Conservation (phyloP, 2,113 vertebrate genomes). For the Peucedramus taeniatus region DNA sequence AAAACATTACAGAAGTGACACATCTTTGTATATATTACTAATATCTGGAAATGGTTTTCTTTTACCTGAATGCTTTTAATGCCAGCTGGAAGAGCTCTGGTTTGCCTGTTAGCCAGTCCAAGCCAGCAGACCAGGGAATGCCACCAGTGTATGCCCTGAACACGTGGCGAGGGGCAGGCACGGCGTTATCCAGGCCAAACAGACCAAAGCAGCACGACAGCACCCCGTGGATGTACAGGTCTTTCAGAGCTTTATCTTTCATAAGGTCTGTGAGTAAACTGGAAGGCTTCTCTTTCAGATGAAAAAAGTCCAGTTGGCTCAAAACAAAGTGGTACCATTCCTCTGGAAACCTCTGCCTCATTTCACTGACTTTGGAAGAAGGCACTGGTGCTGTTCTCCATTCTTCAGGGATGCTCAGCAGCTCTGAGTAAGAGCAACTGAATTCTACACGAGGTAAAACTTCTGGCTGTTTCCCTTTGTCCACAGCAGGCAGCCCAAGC, state of each 20-base stretch:
- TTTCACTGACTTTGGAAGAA: constrained; percentile 76
- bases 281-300: constrained; percentile 77
- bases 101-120: constrained; percentile 89
- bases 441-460: constrained; percentile 74
- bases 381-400: constrained; percentile 84
- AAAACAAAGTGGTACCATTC: constrained; percentile 92
- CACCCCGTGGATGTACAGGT: constrained; percentile 82
- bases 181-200: constrained; percentile 81
- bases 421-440: constrained; percentile 82
- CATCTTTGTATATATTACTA: not conserved
- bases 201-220: constrained; percentile 85
- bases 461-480: constrained; percentile 68
- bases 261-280: constrained; percentile 80
- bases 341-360: constrained; percentile 85
- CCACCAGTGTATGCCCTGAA: constrained; percentile 88
- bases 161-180: constrained; percentile 85
- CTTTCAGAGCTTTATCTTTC: constrained; percentile 82
- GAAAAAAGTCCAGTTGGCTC: constrained; percentile 79
- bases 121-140: constrained; percentile 86
- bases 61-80: constrained; percentile 93
- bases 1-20: not conserved
- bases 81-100: constrained; percentile 90
- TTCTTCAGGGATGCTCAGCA: constrained; percentile 81
- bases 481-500: constrained; percentile 72
- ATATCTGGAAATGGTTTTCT: constrained; percentile 64